A percentile compares a stretch with the other conserved stretches of the same genome.
Conservation (phyloP, 2,113 vertebrate genomes). For the Hippocampus abdominalis region DNA sequence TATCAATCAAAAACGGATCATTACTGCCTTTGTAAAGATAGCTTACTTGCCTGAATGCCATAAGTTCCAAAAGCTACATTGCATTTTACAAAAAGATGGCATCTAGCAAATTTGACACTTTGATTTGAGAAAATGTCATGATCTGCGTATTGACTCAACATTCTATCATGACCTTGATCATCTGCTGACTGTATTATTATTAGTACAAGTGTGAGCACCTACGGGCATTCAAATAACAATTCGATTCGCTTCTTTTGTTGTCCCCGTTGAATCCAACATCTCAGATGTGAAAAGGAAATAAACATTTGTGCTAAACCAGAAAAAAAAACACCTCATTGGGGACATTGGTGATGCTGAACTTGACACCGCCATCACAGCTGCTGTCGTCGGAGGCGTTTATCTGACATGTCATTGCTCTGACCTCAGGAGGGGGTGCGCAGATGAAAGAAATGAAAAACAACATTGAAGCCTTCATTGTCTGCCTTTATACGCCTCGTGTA, state of each 20-base stretch:
- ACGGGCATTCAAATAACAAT: conserved; percentile 36
- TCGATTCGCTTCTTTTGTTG: conserved; percentile 28
- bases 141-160: not conserved
- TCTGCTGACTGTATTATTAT: conserved; percentile 43
- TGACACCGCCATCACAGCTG: conserved; percentile 43
- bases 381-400: conserved; percentile 43
- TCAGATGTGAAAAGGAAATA: conserved; percentile 42
- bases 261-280: conserved; percentile 47
- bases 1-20: not conserved
- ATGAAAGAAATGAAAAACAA: conserved; percentile 15
- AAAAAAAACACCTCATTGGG: conserved; percentile 18
- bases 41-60: not conserved
- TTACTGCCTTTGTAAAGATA: not conserved
- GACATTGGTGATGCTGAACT: conserved; percentile 36
- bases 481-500: conserved; percentile 2
- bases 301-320: conserved; percentile 41
- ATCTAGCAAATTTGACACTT: conserved; percentile 59
- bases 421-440: not conserved
- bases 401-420: conserved; percentile 16
- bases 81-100: not conserved
- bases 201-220: no score
- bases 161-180: conserved; percentile 42
- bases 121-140: not conserved
- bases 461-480: conserved; percentile 8
- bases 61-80: not conserved